A percentile compares a stretch with the other conserved stretches of the same genome.
These are phyloP conservation scores for Mustela nigripes DNA, from an alignment of 2,113 vertebrate genomes.

Conservation along the genomic window DNA sequence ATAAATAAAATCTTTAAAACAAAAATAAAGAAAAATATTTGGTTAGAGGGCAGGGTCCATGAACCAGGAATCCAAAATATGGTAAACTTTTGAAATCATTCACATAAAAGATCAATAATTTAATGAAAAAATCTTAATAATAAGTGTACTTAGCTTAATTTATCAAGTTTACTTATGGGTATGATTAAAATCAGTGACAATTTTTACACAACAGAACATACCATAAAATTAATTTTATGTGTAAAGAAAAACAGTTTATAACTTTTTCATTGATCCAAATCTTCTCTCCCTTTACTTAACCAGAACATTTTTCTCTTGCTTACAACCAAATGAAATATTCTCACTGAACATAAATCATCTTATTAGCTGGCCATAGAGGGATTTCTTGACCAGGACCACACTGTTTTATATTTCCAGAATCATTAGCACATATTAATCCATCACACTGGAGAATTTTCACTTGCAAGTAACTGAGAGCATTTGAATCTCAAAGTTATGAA, in stretches of 20 bases:
- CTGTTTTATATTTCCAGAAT: not conserved
- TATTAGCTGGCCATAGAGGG: not conserved
- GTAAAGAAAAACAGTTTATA: not conserved
- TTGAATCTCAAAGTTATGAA: conserved; percentile 31
- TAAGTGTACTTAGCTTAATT: not conserved
- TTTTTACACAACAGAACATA: conserved; percentile 17
- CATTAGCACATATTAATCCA: not conserved
- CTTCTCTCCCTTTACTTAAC: not conserved
- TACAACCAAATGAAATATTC: conserved; percentile 15
- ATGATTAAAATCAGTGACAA: not conserved
- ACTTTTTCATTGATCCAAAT: not conserved
- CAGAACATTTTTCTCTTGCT: conserved; percentile 45
- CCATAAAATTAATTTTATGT: conserved; percentile 1
- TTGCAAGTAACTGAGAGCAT: not conserved
- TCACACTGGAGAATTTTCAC: not conserved
- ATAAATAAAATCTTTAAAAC: no score
- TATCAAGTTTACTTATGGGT: not conserved
- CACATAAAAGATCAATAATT: not conserved
- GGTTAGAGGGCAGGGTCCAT: not conserved
- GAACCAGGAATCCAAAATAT: conserved; percentile 31
- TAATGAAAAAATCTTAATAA: conserved; percentile 42
- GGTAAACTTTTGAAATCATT: conserved; percentile 31
- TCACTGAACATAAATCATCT: conserved; percentile 45
- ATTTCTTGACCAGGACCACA: conserved; percentile 11
- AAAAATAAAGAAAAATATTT: not conserved